Evolutionary conservation across 2,113 vertebrate genomes (phyloP), one percentile per base, ranked within the genome.

Genomic region (Parus major): DNA sequence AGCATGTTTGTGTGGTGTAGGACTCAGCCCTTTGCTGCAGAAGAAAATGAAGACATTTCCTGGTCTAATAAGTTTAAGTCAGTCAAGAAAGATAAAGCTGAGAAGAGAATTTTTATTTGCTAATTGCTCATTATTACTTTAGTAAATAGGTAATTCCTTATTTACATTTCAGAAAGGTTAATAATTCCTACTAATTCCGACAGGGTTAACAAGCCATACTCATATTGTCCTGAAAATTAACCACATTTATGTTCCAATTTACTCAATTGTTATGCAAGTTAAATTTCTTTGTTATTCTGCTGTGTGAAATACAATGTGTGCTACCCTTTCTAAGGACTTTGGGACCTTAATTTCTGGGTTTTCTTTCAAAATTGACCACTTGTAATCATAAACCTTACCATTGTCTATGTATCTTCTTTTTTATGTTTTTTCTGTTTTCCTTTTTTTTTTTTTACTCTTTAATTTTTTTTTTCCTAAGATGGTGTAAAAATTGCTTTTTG

Each of bases 181-280:
- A 42, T 10, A 63, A 39, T 55, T 64, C 18, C 39, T 18, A 11
- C 11, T 46, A 19, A 46, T 76, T 61, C 69, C 31, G 49, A 12
- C 14, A 33, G 1, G 0, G 0, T 41, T 50, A 70, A 52, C 15
- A 56, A 65, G n/a, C 18, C 12, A 19, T n/a, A 16, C 20, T 65
- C 29, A 29, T 5, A 41, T 13, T 56, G 12, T 65, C 24, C 35
- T 49, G 41, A 65, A 73, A 85, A 56, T 18, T 70, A 81, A 61
- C 4, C 14, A 53, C 7, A 31, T 12, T 66, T 59, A 15, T 33
- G 6, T 70, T 68, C 12, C 16, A 46, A 5, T 72, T 42, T 11
- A 60, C 5, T 42, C 10, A 88, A 35, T 42, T 68, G n/a, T 50
- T 71, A 29, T 12, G 2, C 27, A 71, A 71, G 5, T 3, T 55